phyloP scores from a whole-genome alignment of 2,113 vertebrate species.

The Cryptomyrus ogoouensis region DNA sequence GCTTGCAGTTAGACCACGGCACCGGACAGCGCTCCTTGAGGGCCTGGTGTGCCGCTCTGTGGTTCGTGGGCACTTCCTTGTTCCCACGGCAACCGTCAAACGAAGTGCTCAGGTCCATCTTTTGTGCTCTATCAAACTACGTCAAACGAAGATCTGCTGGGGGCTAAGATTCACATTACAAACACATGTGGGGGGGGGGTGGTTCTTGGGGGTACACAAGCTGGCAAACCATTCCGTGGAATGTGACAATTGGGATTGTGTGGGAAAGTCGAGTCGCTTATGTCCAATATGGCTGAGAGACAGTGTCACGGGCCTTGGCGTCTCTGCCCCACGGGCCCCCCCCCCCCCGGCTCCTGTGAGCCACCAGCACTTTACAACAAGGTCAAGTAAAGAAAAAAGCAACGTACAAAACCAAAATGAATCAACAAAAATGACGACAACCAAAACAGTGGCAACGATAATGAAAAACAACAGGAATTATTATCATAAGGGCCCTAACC shows the following conservation, averaged over 20 bases:
- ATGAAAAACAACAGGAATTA: slow-evolving; percentile 54
- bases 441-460: slow-evolving; percentile 58
- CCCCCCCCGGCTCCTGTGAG: slow-evolving; percentile 29
- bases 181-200: neutral
- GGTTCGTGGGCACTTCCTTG: neutral
- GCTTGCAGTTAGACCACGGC: neutral
- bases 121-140: neutral
- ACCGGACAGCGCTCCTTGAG: neutral
- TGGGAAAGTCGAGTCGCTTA: slow-evolving; percentile 60
- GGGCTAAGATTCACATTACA: neutral
- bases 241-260: slow-evolving; percentile 63
- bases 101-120: neutral
- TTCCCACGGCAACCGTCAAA: neutral
- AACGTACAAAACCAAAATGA: slow-evolving; percentile 53
- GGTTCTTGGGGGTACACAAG: slow-evolving; percentile 25
- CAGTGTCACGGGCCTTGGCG: slow-evolving; percentile 45
- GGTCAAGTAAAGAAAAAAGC: slow-evolving; percentile 52
- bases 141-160: neutral
- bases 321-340: slow-evolving; percentile 37
- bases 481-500: slow-evolving; percentile 45
- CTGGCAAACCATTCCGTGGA: slow-evolving; percentile 52
- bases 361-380: slow-evolving; percentile 44
- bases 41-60: neutral
- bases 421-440: slow-evolving; percentile 48
- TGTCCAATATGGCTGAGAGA: slow-evolving; percentile 42